phyloP scores from a whole-genome alignment of 1,140 invertebrate genomes.

The Diachasma alloeum region DNA sequence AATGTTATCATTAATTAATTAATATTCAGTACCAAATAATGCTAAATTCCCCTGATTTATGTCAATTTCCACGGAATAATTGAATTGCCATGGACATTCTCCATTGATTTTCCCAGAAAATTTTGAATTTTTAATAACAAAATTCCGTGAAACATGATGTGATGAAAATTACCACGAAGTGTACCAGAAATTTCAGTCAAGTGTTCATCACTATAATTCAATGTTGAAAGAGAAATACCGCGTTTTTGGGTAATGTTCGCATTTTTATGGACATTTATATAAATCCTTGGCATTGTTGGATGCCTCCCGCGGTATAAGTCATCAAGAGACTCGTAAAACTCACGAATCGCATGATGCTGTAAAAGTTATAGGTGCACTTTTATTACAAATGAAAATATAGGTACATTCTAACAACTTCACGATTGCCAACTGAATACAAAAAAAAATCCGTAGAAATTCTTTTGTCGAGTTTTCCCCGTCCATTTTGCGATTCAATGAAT shows the following conservation, averaged over 20 bases:
- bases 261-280: background rate
- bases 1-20: too few relatives aligned
- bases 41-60: too few relatives aligned
- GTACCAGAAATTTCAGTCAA: too few relatives aligned
- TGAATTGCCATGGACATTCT: too few relatives aligned
- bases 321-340: background rate
- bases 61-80: too few relatives aligned
- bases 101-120: too few relatives aligned
- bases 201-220: too few relatives aligned
- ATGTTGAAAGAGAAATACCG: too few relatives aligned
- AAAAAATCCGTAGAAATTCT: background rate
- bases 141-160: too few relatives aligned
- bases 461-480: background rate
- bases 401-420: background rate
- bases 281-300: background rate
- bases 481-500: background rate
- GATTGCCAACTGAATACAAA: background rate
- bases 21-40: too few relatives aligned
- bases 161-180: too few relatives aligned
- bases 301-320: background rate
- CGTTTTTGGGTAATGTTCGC: background rate
- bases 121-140: too few relatives aligned
- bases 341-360: background rate
- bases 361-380: background rate
- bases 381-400: background rate